A percentile compares a stretch with the other conserved stretches of the same genome.
Evolutionary conservation across 2,797 vertebrate genomes (phyloP).

Genomic region (Sarcoramphus papa): DNA sequence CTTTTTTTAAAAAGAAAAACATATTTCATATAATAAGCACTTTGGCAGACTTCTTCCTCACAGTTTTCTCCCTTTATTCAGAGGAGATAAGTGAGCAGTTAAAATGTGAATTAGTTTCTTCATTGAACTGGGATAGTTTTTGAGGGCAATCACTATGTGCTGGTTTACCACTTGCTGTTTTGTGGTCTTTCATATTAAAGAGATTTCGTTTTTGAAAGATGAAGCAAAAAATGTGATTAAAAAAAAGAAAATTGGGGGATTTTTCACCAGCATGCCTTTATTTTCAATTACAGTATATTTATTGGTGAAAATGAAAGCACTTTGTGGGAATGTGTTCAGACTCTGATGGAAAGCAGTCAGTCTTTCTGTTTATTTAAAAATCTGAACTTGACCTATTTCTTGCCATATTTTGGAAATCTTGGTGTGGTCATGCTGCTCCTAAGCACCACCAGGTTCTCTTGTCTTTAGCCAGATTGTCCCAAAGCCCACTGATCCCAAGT

Average conservation of each 20-base stretch:
- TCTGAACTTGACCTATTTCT: not conserved
- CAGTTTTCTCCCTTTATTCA: not conserved
- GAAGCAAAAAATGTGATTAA: not conserved
- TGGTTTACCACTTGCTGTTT: not conserved
- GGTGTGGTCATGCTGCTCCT: not conserved
- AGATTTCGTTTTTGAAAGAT: not conserved
- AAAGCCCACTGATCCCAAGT: not conserved
- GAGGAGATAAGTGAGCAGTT: not conserved
- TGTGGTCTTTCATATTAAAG: not conserved
- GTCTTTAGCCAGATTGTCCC: not conserved
- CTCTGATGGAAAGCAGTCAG: not conserved
- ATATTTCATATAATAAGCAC: not conserved
- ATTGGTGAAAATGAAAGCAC: not conserved
- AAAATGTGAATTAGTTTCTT: not conserved
- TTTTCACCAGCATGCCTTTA: not conserved
- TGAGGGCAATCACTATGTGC: not conserved
- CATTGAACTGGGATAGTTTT: not conserved
- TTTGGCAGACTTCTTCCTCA: not conserved
- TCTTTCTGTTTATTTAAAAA: not conserved
- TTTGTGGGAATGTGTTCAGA: not conserved
- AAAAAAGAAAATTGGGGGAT: not conserved
- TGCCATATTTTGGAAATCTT: not conserved
- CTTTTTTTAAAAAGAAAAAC: not conserved
- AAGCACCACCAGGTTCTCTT: fast-evolving
- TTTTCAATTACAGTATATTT: not conserved